Evolutionary conservation across 2,888 invertebrate species (phyloP).

Genomic region (Arctia plantaginis): DNA sequence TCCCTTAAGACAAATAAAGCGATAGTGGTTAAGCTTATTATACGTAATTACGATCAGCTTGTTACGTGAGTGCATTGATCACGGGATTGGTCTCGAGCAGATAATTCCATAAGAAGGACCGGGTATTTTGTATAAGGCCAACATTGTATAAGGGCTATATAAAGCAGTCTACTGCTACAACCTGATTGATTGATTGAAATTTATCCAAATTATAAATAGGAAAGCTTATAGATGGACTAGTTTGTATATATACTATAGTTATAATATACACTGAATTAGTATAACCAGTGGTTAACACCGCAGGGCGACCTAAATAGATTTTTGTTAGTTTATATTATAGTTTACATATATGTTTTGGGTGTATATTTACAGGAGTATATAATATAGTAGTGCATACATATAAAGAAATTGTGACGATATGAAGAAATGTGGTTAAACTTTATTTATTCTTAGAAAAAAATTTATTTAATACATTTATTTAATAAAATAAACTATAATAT

Average conservation of each 20-base stretch:
- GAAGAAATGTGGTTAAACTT: too few species aligned
- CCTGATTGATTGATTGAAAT: background rate
- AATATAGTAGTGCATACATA: too few species aligned
- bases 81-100: background rate
- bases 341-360: too few species aligned
- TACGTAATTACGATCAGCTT: constrained; percentile 8
- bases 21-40: constrained; percentile 12
- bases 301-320: constrained; percentile 32
- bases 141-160: too few species aligned
- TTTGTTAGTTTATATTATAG: too few species aligned
- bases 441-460: too few species aligned
- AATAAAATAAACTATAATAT: too few species aligned
- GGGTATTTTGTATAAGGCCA: background rate
- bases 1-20: constrained; percentile 17
- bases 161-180: background rate
- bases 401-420: background rate
- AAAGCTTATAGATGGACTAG: background rate
- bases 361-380: background rate
- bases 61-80: background rate
- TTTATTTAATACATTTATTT: too few species aligned
- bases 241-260: too few species aligned
- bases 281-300: constrained; percentile 41
- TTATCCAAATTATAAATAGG: background rate
- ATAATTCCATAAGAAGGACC: background rate
- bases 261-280: constrained; percentile 37